Evolutionary conservation across 2,888 invertebrate genomes (phyloP), one percentile per base, ranked within the genome.

Genomic region (Dendrolimus pini): DNA sequence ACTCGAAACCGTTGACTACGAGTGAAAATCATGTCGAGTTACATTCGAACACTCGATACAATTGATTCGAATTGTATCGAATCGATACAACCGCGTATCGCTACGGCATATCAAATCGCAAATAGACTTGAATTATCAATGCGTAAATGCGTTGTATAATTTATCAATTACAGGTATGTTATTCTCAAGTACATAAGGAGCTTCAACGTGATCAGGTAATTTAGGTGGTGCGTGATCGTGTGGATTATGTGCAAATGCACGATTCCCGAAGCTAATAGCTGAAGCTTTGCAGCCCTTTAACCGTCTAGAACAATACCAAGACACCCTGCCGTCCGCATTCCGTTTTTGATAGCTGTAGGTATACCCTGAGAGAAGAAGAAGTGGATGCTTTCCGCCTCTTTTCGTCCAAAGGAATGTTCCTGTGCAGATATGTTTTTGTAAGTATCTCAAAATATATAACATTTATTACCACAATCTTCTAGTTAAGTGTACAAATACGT

Each of bases 261-360:
- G 72, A 7, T 74, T 74, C 0, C 86, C 88, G 41, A 83, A 66
- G 61, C 86, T 89, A 57, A 85, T 78, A 1, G 88, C 89, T 0
- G 87, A 80, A 1, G 87, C 85, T 55, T 80, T 77, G 66, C 90
- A 90, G 0, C 90, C 90, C 56, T 83, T 87, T 55, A 89, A 69
- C 59, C 89, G 78, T 62, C 86, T 69, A 0, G 90, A 90, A 62
- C 90, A 90, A 67, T 89, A 89, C 90, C 90, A 91, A 41, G 85
- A 84, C 61, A 87, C 71, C 54, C 87, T 74, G 1, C 89, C 89
- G 62, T 88, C 80, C 9, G 83, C 89, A 62, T 89, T 89, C 61
- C 77, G 76, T 65, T 89, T 89, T 69, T 90, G 89, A 60, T 81
- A 89, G 62, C 88, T 89, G 74, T 84, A 90, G 0, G 89, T 89